Conservation (phyloP, 1,140 invertebrate species). For the Euwallacea fornicatus region DNA sequence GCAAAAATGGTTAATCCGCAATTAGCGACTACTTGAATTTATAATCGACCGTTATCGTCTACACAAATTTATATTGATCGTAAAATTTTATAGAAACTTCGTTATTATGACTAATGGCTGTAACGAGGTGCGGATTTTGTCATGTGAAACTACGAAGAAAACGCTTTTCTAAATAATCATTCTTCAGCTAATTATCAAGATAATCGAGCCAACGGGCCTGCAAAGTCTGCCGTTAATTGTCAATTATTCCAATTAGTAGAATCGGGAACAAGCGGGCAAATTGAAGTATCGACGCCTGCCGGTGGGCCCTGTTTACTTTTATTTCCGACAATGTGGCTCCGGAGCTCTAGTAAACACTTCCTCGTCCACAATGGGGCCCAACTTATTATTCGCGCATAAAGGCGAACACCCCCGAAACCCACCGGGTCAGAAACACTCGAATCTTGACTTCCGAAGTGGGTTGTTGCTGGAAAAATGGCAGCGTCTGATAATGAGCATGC, state of each 20-base stretch:
- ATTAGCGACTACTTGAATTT: conserved; percentile 18
- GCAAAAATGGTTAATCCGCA: conserved; percentile 8
- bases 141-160: neutral
- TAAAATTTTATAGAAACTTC: conserved; percentile 14
- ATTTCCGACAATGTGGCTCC: conserved; percentile 29
- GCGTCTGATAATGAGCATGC: too few relatives aligned
- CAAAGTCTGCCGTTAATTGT: conserved; percentile 18
- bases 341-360: conserved; percentile 21
- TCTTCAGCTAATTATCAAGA: neutral
- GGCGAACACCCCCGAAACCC: too few relatives aligned
- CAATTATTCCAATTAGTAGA: conserved; percentile 25
- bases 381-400: too few relatives aligned
- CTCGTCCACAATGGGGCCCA: conserved; percentile 16
- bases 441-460: too few relatives aligned
- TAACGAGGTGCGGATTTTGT: neutral
- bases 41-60: conserved; percentile 4
- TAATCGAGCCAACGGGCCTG: neutral
- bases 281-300: conserved; percentile 22
- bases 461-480: too few relatives aligned
- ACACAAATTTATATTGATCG: conserved; percentile 9
- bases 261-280: conserved; percentile 19
- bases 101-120: neutral
- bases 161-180: neutral
- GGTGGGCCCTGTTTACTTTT: conserved; percentile 23
- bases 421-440: too few relatives aligned